phyloP scores from a whole-genome alignment of 2,888 invertebrate genomes.

The Siphonodentalium dalli region DNA sequence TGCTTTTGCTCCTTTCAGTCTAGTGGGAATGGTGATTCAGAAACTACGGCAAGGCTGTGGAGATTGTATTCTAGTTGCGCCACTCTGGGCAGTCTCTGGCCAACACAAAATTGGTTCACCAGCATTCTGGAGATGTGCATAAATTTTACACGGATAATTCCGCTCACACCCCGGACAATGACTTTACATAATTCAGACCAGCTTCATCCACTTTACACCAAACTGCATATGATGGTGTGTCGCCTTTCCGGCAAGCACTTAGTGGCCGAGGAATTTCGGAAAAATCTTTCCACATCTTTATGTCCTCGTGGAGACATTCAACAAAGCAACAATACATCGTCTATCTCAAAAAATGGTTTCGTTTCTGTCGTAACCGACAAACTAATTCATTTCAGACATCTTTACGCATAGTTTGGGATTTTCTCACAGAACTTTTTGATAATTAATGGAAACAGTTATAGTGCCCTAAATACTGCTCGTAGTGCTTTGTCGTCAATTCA shows the following conservation, averaged over 20 bases:
- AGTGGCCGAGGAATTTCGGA: too few relatives aligned
- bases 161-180: neutral
- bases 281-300: neutral
- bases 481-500: slow-evolving; percentile 4
- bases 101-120: slow-evolving; percentile 11
- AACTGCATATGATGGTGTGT: slow-evolving; percentile 1
- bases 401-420: slow-evolving; percentile 2
- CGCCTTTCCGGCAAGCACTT: neutral
- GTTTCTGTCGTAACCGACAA: slow-evolving; percentile 1
- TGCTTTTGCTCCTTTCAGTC: slow-evolving; percentile 14
- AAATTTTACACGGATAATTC: too few relatives aligned
- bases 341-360: slow-evolving; percentile 11
- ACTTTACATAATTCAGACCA: neutral
- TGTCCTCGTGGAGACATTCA: slow-evolving; percentile 5
- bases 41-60: slow-evolving; percentile 2
- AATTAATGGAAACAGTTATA: slow-evolving; percentile 5
- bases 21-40: slow-evolving; percentile 1
- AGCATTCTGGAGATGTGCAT: neutral
- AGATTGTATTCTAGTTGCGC: slow-evolving; percentile 6
- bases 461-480: slow-evolving; percentile 12
- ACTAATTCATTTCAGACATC: slow-evolving; percentile 1
- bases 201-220: neutral
- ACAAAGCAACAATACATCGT: slow-evolving; percentile 5
- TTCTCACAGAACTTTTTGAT: slow-evolving; percentile 8
- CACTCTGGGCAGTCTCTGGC: too few relatives aligned